These are phyloP conservation scores for Glaucomys volans DNA, from an alignment of 2,113 vertebrate species.

Conservation along the genomic window DNA sequence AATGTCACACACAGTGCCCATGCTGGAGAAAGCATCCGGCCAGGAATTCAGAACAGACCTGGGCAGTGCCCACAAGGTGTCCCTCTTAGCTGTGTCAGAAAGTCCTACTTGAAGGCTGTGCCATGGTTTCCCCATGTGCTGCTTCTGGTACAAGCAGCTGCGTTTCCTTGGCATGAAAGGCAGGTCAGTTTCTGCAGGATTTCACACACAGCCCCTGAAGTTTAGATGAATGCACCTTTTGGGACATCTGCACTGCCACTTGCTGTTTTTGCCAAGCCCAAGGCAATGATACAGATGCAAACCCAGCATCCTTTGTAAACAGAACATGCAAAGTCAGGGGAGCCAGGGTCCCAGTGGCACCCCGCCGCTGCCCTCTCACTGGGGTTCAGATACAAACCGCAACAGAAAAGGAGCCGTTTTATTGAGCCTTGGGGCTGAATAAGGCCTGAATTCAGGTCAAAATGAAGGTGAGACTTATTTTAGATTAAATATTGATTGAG, in stretches of 20 bases:
- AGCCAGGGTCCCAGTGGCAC: accelerated
- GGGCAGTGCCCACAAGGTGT: not conserved
- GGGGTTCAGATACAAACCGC: not conserved
- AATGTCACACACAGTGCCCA: accelerated
- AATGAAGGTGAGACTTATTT: not conserved
- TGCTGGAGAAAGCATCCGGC: accelerated
- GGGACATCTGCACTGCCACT: not conserved
- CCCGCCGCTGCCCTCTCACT: not conserved
- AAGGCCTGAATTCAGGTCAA: conserved; percentile 51
- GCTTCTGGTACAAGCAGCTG: conserved; percentile 56
- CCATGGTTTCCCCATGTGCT: conserved; percentile 47
- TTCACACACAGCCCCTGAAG: not conserved
- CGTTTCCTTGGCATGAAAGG: conserved; percentile 55
- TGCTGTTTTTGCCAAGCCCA: not conserved
- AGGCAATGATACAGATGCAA: not conserved
- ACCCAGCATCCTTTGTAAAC: accelerated
- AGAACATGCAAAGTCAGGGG: not conserved
- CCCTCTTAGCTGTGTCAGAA: conserved; percentile 64
- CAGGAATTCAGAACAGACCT: conserved; percentile 76
- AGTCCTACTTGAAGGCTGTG: conserved; percentile 61
- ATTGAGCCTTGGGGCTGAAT: not conserved
- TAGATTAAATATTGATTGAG: conserved; percentile 62
- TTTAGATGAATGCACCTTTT: conserved; percentile 67
- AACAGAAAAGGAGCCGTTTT: not conserved
- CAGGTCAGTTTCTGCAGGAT: conserved; percentile 27